Base-by-base conservation (phyloP, 2,888 invertebrate genomes). In the Pardosa pseudoannulata region DNA sequence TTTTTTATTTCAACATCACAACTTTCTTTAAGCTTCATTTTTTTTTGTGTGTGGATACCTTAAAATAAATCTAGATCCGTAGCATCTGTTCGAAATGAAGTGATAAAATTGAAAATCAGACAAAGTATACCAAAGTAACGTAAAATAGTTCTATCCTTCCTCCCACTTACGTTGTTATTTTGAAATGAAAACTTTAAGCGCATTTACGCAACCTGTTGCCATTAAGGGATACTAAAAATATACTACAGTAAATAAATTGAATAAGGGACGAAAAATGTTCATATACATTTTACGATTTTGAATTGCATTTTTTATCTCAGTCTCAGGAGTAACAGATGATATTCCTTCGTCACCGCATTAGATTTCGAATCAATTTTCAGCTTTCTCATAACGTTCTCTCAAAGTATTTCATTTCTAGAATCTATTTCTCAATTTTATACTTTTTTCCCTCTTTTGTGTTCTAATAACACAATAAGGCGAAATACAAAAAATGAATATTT, bases 181-280 rank as follows among this genome's bases (percentile, higher is more conserved):
- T 36, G 36, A 46, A 16, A 46, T 46, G 16, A 46, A 46, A 46
- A 16, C 46, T 11, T 36, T 46, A 16, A 7, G 16, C 46, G 16
- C 46, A 46, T 46, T 46, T 46, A 16, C 46, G 46, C 46, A 46
- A 46, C 46, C 5, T 46, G 46, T 46, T 46, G 46, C 46, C 46
- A 46, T 13, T 36, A 46, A 46, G 46, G 11, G 46, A 46, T 46
- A 16, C 46, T 16, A 46, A 46, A 46, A 16, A 46, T 46, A 46
- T 46, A 46, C 46, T 16, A 16, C 16, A 16, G 11, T 46, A 46
- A 46, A 46, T 46, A 16, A 46, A 6, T 46, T 6, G 46, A 6
- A 46, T 46, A 6, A 46, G 13, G 16, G 46, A 46, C 16, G 46
- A 46, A 46, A 46, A 46, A n/a, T 9, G 13, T 46, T 46, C 9